A percentile compares a stretch with the other conserved stretches of the same genome.
These are phyloP conservation scores for Brenthis ino DNA, from an alignment of 2,888 invertebrate species.

Conservation along the genomic window DNA sequence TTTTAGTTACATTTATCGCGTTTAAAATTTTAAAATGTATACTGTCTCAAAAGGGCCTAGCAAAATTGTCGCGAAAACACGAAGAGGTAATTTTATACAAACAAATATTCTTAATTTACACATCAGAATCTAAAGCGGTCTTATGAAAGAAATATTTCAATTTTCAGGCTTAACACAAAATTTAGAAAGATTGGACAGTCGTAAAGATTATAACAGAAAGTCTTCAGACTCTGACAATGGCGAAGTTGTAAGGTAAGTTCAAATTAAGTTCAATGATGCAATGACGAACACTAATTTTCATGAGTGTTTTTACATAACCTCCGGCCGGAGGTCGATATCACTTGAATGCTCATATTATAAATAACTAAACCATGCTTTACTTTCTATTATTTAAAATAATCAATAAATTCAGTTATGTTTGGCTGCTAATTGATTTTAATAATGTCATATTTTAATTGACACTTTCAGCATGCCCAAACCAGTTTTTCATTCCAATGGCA, in stretches of 20 bases:
- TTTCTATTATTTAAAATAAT: neutral
- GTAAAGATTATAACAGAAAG: constrained; percentile 87
- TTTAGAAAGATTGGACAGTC: constrained; percentile 89
- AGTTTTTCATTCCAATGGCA: constrained; percentile 88
- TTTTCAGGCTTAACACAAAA: constrained; percentile 89
- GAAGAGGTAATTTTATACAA: constrained; percentile 83
- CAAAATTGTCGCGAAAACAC: constrained; percentile 93
- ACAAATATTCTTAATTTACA: constrained; percentile 22
- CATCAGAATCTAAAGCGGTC: constrained; percentile 39
- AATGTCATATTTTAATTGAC: constrained; percentile 16
- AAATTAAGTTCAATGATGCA: constrained; percentile 44
- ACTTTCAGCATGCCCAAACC: constrained; percentile 88
- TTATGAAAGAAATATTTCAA: constrained; percentile 48
- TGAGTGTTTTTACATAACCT: constrained; percentile 80
- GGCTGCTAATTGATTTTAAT: neutral
- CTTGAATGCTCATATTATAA: constrained; percentile 19
- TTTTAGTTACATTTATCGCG: constrained; percentile 65
- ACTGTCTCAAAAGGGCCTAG: constrained; percentile 93
- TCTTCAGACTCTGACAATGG: constrained; percentile 85
- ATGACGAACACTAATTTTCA: constrained; percentile 57
- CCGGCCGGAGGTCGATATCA: constrained; percentile 43
- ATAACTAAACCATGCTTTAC: constrained; percentile 1
- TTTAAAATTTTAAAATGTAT: constrained; percentile 86
- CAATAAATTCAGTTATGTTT: no score
- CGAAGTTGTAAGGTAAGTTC: constrained; percentile 84